Conservation (phyloP, 2,888 invertebrate species). For the Pemphredon lugubris region DNA sequence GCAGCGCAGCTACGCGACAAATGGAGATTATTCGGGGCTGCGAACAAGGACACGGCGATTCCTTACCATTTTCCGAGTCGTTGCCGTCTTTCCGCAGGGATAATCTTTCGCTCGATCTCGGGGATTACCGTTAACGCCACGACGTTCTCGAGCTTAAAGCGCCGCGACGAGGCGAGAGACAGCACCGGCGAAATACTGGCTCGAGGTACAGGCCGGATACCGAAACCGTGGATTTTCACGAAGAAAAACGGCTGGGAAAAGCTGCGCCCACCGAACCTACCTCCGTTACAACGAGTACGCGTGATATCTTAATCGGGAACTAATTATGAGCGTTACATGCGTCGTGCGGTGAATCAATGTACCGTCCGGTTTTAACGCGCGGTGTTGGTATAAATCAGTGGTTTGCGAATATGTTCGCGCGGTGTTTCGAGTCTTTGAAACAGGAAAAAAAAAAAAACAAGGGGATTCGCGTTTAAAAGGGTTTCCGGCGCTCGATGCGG, state of each 20-base stretch:
- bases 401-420: too few species aligned
- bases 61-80: conserved; percentile 65
- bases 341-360: conserved; percentile 40
- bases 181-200: conserved; percentile 32
- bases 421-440: too few species aligned
- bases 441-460: too few species aligned
- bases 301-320: too few species aligned
- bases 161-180: conserved; percentile 15
- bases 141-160: conserved; percentile 44
- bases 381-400: neutral
- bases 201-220: conserved; percentile 5
- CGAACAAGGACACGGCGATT: conserved; percentile 53
- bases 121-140: conserved; percentile 61
- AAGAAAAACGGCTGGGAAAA: conserved; percentile 3
- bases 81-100: conserved; percentile 59
- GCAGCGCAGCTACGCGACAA: conserved; percentile 41
- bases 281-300: neutral
- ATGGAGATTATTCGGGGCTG: conserved; percentile 58
- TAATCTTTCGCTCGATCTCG: conserved; percentile 67
- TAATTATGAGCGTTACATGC: conserved; percentile 8
- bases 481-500: too few species aligned
- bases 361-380: conserved; percentile 20
- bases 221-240: conserved; percentile 10
- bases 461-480: too few species aligned
- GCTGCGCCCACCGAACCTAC: neutral